Base-by-base conservation (phyloP, 1,140 invertebrate species). In the Cryptotermes secundus region DNA sequence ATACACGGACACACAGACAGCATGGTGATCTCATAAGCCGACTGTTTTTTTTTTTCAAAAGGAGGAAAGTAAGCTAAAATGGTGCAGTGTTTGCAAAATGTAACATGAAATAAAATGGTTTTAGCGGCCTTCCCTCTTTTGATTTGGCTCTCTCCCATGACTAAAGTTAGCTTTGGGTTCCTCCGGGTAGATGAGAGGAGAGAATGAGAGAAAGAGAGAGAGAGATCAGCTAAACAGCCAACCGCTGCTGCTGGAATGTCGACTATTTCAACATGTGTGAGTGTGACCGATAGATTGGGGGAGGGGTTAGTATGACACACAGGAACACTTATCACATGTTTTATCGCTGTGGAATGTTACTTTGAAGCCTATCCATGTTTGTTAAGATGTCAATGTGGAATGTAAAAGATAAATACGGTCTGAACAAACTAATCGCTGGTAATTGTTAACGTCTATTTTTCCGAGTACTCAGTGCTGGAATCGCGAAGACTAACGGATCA, bases 151-250 rank as follows among this genome's bases (percentile, higher is more conserved):
- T 26, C 59, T 72, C 59, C 59, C 26, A 14, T 72, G 59, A 72
- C 59, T 72, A 72, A 72, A 72, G 59, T 72, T 72, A 72, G 59
- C 59, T 72, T 26, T 14, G 26, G 59, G 59, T 72, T 72, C 59
- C 59, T 26, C n/a, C 59, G 59, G 26, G n/a, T 72, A 72, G 45
- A 49, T n/a, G n/a, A n/a, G n/a, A n/a, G n/a, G n/a, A 49, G 45
- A 3, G 45, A 49, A 3, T 19, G 45, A 49, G 16, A 14, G n/a
- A 72, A n/a, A 49, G 45, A 3, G 45, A 49, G 16, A 14, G 45
- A 49, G 16, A 14, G n/a, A 72, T 72, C 59, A 72, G 59, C n/a
- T 72, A n/a, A 72, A 72, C 26, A 10, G 59, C 59, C 59, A 72
- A n/a, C 59, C 59, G 59, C n/a, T 31, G 26, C 59, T 9, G 6